These are phyloP conservation scores for Himalopsyche japonica DNA, from an alignment of 2,888 invertebrate species.

Conservation along the genomic window DNA sequence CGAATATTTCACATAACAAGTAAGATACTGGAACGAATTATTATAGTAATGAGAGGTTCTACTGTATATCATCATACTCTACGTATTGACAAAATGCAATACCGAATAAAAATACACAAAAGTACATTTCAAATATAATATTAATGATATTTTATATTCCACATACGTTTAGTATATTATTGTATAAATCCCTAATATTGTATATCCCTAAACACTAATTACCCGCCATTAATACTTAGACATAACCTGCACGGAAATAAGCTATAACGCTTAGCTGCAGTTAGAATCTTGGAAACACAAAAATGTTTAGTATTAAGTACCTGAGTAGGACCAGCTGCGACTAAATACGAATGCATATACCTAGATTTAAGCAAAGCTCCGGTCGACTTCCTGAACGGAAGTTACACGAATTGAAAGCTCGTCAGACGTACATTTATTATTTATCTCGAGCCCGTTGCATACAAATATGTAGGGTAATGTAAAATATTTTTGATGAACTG, in stretches of 20 bases:
- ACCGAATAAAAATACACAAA: too few relatives aligned
- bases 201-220: not conserved
- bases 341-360: not conserved
- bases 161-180: too few relatives aligned
- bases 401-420: not conserved
- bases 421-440: not conserved
- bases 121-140: too few relatives aligned
- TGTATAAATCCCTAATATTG: too few relatives aligned
- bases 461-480: not conserved
- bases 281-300: not conserved
- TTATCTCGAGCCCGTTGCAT: not conserved
- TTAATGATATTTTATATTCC: too few relatives aligned
- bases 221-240: not conserved
- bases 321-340: not conserved
- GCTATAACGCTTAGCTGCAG: not conserved
- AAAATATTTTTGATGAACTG: not conserved
- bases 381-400: slow-evolving; percentile 24
- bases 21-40: too few relatives aligned
- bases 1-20: too few relatives aligned
- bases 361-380: not conserved
- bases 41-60: too few relatives aligned
- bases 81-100: too few relatives aligned
- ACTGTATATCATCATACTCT: too few relatives aligned
- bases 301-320: not conserved
- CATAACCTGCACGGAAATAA: not conserved